Percentiles rank a stretch among this genome's conserved stretches.
These are phyloP conservation scores for Lacanobia wlatinum DNA, from an alignment of 2,888 invertebrate species.

Conservation along the genomic window DNA sequence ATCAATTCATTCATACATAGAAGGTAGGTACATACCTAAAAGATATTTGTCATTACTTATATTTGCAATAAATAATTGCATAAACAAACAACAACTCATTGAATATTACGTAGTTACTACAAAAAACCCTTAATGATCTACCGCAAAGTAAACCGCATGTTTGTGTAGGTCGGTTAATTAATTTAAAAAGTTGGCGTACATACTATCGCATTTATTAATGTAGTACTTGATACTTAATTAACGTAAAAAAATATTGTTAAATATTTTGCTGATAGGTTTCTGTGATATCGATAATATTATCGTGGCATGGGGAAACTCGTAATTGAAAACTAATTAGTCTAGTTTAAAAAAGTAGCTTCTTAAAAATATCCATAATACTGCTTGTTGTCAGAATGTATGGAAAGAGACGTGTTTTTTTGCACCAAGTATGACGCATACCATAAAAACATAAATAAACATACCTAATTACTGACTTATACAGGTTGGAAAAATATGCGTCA, in stretches of 20 bases:
- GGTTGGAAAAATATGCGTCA: too few species aligned
- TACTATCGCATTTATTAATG: background rate
- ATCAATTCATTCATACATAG: constrained; percentile 3
- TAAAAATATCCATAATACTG: too few species aligned
- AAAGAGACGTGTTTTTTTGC: too few species aligned
- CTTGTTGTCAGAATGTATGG: too few species aligned
- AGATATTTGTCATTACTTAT: background rate
- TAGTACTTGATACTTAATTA: background rate
- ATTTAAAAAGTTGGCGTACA: background rate
- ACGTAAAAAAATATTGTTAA: background rate
- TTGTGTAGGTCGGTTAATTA: constrained; percentile 12
- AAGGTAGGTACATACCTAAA: background rate
- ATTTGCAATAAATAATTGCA: constrained; percentile 2
- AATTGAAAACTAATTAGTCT: background rate
- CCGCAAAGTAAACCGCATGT: constrained; percentile 12
- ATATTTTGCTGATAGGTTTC: background rate
- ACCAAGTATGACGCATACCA: too few species aligned
- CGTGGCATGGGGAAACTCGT: background rate
- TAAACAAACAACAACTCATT: background rate
- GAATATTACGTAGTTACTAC: background rate
- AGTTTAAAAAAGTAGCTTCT: background rate
- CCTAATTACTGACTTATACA: too few species aligned
- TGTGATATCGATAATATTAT: constrained; percentile 5
- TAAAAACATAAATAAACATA: too few species aligned
- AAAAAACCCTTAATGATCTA: constrained; percentile 1